phyloP scores from a whole-genome alignment of 2,888 invertebrate genomes.

The Disparrhopalites patrizii region DNA sequence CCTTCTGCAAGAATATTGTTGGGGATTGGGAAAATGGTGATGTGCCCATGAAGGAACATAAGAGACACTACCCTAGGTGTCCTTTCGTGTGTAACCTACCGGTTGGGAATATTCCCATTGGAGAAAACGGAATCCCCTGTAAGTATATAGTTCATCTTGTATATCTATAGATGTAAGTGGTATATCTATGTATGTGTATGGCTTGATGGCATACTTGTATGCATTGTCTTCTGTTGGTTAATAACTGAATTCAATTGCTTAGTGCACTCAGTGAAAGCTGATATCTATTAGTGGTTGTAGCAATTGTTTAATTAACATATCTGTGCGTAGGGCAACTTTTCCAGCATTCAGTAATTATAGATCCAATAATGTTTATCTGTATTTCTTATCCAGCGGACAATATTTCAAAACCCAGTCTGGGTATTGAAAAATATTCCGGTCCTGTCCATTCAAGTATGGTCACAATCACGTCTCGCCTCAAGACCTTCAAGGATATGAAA shows the following conservation, averaged over 20 bases:
- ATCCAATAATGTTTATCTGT: no score
- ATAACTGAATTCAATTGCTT: no score
- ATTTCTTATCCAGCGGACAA: no score
- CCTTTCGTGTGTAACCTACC: constrained; percentile 65
- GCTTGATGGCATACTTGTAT: no score
- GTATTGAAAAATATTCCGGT: constrained; percentile 49
- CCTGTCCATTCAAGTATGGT: constrained; percentile 68
- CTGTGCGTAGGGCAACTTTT: constrained; percentile 38
- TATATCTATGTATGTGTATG: no score
- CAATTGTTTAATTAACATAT: constrained; percentile 32
- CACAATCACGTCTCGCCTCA: constrained; percentile 64
- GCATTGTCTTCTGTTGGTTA: no score
- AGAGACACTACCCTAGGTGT: constrained; percentile 74
- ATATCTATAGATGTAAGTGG: constrained; percentile 50
- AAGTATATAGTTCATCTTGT: constrained; percentile 46
- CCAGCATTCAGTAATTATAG: constrained; percentile 15
- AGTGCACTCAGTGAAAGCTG: no score
- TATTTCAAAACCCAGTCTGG: no score
- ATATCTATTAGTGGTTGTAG: no score
- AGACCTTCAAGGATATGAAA: constrained; percentile 61
- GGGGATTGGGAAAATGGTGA: constrained; percentile 79
- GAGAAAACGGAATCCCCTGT: no score
- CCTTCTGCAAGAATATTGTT: constrained; percentile 74
- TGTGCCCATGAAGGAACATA: constrained; percentile 73
- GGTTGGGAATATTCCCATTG: constrained; percentile 63